Evolutionary conservation across 2,113 vertebrate genomes (phyloP).

Genomic region (Nettapus auritus): DNA sequence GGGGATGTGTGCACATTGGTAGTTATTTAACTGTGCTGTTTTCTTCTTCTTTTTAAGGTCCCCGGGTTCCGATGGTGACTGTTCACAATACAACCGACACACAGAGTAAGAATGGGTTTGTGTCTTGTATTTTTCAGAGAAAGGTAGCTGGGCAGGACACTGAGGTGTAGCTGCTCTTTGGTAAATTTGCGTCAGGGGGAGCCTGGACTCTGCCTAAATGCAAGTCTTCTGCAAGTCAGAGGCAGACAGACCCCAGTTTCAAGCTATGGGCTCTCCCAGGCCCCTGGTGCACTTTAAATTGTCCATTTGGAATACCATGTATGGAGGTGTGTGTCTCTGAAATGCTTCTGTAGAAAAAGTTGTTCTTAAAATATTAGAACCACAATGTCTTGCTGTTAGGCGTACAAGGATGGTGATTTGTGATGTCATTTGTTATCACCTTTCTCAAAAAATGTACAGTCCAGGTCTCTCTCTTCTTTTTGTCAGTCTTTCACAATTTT

Average conservation of each 20-base stretch:
- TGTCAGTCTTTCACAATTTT: not conserved
- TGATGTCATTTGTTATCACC: not conserved
- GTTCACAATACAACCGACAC: slow-evolving; percentile 84
- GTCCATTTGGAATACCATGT: not conserved
- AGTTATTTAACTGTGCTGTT: slow-evolving; percentile 12
- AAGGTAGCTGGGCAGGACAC: not conserved
- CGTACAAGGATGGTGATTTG: not conserved
- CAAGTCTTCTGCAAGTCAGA: not conserved
- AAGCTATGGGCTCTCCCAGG: not conserved
- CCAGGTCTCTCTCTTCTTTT: not conserved
- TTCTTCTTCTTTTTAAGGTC: slow-evolving; percentile 78
- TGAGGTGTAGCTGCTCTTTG: not conserved
- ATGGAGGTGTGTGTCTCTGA: not conserved
- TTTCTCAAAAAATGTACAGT: not conserved
- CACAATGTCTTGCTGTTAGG: not conserved
- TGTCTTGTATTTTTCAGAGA: not conserved
- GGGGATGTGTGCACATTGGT: not conserved
- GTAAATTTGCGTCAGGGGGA: not conserved
- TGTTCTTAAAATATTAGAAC: not conserved
- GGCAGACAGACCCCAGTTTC: not conserved
- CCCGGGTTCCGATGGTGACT: slow-evolving; percentile 86
- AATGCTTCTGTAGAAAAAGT: not conserved
- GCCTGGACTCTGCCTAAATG: not conserved
- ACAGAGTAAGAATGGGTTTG: slow-evolving; percentile 83
- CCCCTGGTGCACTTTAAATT: not conserved